These are phyloP conservation scores for Hoplostethus atlanticus DNA, from an alignment of 2,797 vertebrate genomes.

Conservation along the genomic window DNA sequence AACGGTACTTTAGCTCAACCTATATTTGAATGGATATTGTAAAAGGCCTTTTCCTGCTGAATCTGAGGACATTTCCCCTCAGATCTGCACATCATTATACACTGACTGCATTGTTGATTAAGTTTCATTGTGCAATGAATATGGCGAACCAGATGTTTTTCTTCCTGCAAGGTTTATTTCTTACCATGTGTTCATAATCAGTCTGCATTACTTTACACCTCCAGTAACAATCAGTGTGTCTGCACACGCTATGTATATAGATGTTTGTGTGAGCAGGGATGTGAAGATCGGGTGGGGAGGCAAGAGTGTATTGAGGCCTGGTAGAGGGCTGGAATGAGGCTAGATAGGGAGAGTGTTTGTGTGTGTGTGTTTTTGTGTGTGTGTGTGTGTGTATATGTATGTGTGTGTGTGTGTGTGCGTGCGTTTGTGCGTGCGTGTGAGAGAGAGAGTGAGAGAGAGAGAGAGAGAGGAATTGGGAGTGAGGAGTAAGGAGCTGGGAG, in stretches of 20 bases:
- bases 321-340: constrained; percentile 30
- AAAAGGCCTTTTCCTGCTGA: constrained; percentile 17
- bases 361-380: neutral
- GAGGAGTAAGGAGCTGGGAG: constrained; percentile 47
- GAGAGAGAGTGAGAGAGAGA: constrained; percentile 16
- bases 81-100: constrained; percentile 44
- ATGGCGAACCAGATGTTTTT: constrained; percentile 40
- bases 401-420: neutral
- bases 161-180: constrained; percentile 30
- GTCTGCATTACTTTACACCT: constrained; percentile 15
- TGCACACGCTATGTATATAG: constrained; percentile 16
- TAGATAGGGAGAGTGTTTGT: constrained; percentile 12
- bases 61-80: constrained; percentile 13
- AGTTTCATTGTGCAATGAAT: constrained; percentile 21
- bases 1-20: neutral
- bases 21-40: neutral
- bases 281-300: constrained; percentile 33
- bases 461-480: constrained; percentile 8
- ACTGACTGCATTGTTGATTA: constrained; percentile 34
- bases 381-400: too few species aligned
- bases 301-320: constrained; percentile 22
- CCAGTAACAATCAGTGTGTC: constrained; percentile 23
- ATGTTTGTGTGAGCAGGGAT: constrained; percentile 44
- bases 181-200: constrained; percentile 13
- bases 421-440: neutral